Evolutionary conservation across 2,113 vertebrate species (phyloP), one percentile per base, ranked within the genome.

Genomic region (Bucco capensis): DNA sequence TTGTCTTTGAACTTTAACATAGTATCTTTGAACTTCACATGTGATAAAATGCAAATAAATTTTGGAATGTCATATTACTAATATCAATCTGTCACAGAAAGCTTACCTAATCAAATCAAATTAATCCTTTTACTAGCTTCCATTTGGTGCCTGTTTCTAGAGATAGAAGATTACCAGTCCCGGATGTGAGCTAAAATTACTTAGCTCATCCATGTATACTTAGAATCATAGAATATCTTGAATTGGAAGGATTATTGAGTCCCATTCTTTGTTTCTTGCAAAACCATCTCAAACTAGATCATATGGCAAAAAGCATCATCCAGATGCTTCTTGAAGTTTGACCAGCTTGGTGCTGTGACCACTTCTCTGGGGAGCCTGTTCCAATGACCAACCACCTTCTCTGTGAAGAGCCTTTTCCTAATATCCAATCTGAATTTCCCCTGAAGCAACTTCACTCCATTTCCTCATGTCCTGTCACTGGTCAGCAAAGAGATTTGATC

Each of bases 251-350:
- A 14, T 31, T 1, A 14, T 31, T 1, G 1, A 65, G 8, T 57
- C 33, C 42, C 57, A 28, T 8, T 57, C 19, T 35, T 1, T 38
- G 15, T 19, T 66, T 13, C 42, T 30, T 0, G 0, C 37, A 62
- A 33, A 9, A n/a, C 51, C 51, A 37, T 53, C 11, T 56, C 28
- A 61, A 70, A 61, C 14, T 35, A 35, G 75, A 71, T 15, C 3
- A 3, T 17, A 9, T 27, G 9, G 9, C 22, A 19, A 56, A 19
- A 6, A 88, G 46, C 2, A 0, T 38, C 3, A 1, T 21, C 6
- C 21, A 71, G 13, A 38, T 3, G 4, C 30, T 37, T 22, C n/a
- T 51, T 56, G 31, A 42, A 61, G 18, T 83, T 30, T 53, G 31
- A n/a, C 12, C 23, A 42, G 4, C 12, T 54, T 76, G 22, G 9